phyloP scores from a whole-genome alignment of 2,888 invertebrate genomes.

The Eristalis intricaria region DNA sequence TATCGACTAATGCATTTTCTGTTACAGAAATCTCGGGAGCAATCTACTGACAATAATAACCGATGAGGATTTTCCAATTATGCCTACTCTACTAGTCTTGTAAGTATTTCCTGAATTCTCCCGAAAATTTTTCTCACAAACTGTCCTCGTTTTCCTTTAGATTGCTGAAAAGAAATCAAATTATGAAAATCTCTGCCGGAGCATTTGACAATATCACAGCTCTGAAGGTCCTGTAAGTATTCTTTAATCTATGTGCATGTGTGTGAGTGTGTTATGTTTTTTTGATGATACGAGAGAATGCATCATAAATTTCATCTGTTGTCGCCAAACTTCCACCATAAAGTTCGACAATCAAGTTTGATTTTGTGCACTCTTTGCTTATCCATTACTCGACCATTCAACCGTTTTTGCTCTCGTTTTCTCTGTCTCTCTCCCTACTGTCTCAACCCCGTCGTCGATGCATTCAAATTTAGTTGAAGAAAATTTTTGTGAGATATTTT shows the following conservation, averaged over 20 bases:
- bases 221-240: slow-evolving; percentile 93
- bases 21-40: slow-evolving; percentile 88
- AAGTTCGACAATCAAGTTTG: slow-evolving; percentile 51
- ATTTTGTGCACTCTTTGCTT: slow-evolving; percentile 41
- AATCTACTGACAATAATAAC: slow-evolving; percentile 88
- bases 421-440: not conserved
- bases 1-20: not conserved
- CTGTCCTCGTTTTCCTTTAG: slow-evolving; percentile 82
- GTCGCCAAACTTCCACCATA: slow-evolving; percentile 63
- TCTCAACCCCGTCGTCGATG: not conserved
- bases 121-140: not conserved
- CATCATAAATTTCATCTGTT: slow-evolving; percentile 60
- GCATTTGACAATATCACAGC: slow-evolving; percentile 90
- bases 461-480: slow-evolving; percentile 47
- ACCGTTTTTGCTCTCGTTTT: not conserved
- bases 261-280: not conserved
- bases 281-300: not conserved
- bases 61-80: slow-evolving; percentile 86
- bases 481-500: slow-evolving; percentile 24
- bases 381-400: slow-evolving; percentile 35
- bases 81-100: slow-evolving; percentile 89
- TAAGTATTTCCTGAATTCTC: slow-evolving; percentile 83
- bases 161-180: slow-evolving; percentile 92
- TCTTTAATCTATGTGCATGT: not conserved
- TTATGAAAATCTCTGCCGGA: slow-evolving; percentile 88